A percentile compares a stretch with the other conserved stretches of the same genome.
Conservation (phyloP, 2,113 vertebrate genomes). For the Tauraco erythrolophus region DNA sequence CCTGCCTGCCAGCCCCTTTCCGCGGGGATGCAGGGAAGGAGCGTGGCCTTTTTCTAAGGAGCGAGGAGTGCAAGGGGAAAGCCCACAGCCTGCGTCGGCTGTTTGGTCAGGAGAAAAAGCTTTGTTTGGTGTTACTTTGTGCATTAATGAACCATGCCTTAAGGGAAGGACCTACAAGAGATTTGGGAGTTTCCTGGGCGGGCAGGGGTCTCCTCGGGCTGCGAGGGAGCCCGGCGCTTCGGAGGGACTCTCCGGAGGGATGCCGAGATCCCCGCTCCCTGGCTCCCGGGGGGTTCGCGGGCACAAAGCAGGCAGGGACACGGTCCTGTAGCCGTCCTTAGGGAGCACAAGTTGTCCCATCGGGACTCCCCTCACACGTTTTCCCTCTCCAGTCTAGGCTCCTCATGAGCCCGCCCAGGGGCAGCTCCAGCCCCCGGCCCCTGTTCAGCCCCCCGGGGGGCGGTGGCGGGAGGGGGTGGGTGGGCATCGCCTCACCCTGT, state of each 20-base stretch:
- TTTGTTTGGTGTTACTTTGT: conserved; percentile 8
- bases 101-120: neutral
- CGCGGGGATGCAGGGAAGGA: neutral
- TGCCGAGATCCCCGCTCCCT: neutral
- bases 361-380: rapidly evolving
- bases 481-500: rapidly evolving
- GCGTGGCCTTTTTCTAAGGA: neutral
- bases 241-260: neutral
- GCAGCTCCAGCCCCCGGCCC: neutral
- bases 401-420: neutral
- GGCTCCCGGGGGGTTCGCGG: neutral
- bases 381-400: neutral
- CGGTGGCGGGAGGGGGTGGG: too few species aligned
- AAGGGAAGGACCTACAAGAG: conserved; percentile 9
- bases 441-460: neutral
- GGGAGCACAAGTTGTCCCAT: neutral
- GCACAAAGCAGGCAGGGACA: neutral
- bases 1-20: neutral
- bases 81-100: neutral
- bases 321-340: neutral
- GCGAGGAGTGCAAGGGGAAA: neutral
- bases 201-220: neutral
- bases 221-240: neutral
- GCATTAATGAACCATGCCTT: conserved; percentile 2
- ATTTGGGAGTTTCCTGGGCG: neutral